These are phyloP conservation scores for Stenotaenia linearis DNA, from an alignment of 2,888 invertebrate species.

Conservation along the genomic window DNA sequence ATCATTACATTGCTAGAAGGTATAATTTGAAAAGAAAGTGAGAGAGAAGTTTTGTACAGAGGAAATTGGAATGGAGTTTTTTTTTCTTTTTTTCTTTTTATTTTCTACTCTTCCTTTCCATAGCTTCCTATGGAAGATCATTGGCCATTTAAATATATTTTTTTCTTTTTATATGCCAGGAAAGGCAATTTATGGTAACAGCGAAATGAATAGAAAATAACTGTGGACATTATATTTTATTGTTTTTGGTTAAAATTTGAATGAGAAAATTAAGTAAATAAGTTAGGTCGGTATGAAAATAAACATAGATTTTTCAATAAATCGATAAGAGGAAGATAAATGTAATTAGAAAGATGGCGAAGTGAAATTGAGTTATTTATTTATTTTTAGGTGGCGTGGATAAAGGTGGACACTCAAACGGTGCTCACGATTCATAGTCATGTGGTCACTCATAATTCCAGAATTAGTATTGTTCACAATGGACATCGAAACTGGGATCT, in stretches of 20 bases:
- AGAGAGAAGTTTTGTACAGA: not conserved
- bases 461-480: conserved; percentile 55
- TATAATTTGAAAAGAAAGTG: not conserved
- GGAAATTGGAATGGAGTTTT: not conserved
- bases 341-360: not conserved
- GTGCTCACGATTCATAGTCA: conserved; percentile 86
- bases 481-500: conserved; percentile 36
- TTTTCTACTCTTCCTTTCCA: not conserved
- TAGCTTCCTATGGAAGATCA: not conserved
- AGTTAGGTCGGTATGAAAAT: not conserved
- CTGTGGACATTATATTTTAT: too few relatives aligned
- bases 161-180: not conserved
- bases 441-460: conserved; percentile 82
- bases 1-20: conserved; percentile 11
- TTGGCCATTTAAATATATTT: conserved; percentile 13
- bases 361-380: conserved; percentile 6
- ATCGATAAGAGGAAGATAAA: not conserved
- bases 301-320: not conserved
- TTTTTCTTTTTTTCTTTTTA: not conserved
- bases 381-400: conserved; percentile 75
- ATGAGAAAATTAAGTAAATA: not conserved
- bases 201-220: not conserved
- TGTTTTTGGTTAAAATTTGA: too few relatives aligned
- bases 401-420: conserved; percentile 85
- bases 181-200: not conserved